A percentile compares a stretch with the other conserved stretches of the same genome.
phyloP scores from a whole-genome alignment of 2,888 invertebrate species.

The Strigamia crassipes region DNA sequence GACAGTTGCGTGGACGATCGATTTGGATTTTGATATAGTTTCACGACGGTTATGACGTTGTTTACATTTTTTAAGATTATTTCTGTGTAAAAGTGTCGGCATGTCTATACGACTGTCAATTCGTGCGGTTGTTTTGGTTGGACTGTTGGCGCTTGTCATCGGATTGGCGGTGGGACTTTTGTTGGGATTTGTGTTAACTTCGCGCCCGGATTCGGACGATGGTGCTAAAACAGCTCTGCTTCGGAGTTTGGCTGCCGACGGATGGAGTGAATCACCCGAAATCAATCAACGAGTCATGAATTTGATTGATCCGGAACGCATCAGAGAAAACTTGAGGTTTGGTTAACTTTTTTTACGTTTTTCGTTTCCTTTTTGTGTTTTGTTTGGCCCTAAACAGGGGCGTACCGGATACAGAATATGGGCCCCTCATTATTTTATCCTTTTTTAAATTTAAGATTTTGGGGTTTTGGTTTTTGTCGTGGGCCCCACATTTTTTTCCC shows the following conservation, averaged over 20 bases:
- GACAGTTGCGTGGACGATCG: background rate
- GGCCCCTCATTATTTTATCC: too few relatives aligned
- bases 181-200: constrained; percentile 26
- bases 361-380: too few relatives aligned
- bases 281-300: constrained; percentile 28
- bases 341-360: too few relatives aligned
- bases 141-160: constrained; percentile 36
- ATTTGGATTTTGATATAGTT: background rate
- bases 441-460: too few relatives aligned
- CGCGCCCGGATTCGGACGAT: background rate
- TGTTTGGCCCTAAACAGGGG: too few relatives aligned
- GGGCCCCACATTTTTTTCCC: too few relatives aligned
- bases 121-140: constrained; percentile 22
- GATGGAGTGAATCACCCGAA: constrained; percentile 39
- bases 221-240: background rate
- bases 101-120: constrained; percentile 42
- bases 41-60: too few relatives aligned
- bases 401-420: too few relatives aligned
- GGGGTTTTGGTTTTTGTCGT: too few relatives aligned
- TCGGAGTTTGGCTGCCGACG: background rate
- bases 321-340: constrained; percentile 43
- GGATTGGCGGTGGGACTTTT: constrained; percentile 36
- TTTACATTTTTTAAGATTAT: too few relatives aligned
- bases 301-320: constrained; percentile 15
- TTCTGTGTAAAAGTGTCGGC: background rate